Percentiles rank a stretch among this genome's conserved stretches.
Conservation (phyloP, 2,797 vertebrate species). For the Melanotaenia trifasciata region DNA sequence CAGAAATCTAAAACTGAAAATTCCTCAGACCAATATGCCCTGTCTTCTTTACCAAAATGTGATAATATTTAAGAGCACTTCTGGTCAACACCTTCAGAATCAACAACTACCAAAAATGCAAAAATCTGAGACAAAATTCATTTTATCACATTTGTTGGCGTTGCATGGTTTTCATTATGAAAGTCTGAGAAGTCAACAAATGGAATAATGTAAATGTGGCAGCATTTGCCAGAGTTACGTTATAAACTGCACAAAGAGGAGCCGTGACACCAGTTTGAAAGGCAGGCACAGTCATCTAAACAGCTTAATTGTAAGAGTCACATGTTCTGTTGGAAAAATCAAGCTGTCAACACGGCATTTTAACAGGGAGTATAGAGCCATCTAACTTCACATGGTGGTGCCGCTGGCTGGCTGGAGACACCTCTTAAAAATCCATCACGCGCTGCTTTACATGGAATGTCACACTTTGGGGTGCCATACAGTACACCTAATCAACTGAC, state of each 20-base stretch:
- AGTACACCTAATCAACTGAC: constrained; percentile 67
- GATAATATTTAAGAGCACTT: constrained; percentile 31
- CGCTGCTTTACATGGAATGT: constrained; percentile 69
- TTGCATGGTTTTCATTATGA: background rate
- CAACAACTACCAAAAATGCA: constrained; percentile 43
- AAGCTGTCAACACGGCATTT: constrained; percentile 55
- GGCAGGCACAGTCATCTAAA: constrained; percentile 34
- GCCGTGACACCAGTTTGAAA: constrained; percentile 24
- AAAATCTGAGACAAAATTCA: constrained; percentile 37
- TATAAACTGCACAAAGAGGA: constrained; percentile 30
- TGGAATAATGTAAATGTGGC: constrained; percentile 1
- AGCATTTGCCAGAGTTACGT: constrained; percentile 23
- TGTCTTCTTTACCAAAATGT: constrained; percentile 32
- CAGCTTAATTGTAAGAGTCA: constrained; percentile 42
- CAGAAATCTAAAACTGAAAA: constrained; percentile 15
- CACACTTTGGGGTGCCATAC: constrained; percentile 58
- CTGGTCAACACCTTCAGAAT: constrained; percentile 25
- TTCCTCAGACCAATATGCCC: constrained; percentile 14
- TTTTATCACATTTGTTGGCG: background rate
- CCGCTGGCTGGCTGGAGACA: constrained; percentile 62
- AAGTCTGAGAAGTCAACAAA: background rate
- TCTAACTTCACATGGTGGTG: constrained; percentile 50
- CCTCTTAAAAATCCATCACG: constrained; percentile 75
- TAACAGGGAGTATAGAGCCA: constrained; percentile 49
- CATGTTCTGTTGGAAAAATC: constrained; percentile 45